These are phyloP conservation scores for Mesochorus sp. DNA, from an alignment of 2,888 invertebrate genomes.

Conservation along the genomic window DNA sequence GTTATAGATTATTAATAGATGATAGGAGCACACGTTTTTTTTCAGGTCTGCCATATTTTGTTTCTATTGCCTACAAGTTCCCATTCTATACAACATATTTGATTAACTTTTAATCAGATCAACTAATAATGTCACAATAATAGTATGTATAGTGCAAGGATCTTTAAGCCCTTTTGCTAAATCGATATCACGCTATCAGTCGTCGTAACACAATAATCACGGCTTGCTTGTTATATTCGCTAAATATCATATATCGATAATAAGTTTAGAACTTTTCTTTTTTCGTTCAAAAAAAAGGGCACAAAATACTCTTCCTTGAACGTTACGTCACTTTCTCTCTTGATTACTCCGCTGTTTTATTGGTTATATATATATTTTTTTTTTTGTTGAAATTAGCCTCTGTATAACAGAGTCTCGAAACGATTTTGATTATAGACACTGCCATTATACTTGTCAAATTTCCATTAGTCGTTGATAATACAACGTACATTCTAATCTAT, in stretches of 20 bases:
- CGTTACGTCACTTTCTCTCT: conserved; percentile 46
- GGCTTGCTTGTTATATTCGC: conserved; percentile 45
- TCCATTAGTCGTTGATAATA: conserved; percentile 14
- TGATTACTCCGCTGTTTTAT: conserved; percentile 45
- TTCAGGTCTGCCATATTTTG: neutral
- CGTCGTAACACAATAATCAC: conserved; percentile 52
- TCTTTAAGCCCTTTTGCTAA: conserved; percentile 38
- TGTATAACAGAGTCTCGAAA: conserved; percentile 34
- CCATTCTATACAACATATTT: conserved; percentile 50
- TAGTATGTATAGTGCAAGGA: conserved; percentile 31
- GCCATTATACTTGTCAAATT: conserved; percentile 38
- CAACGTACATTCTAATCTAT: conserved; percentile 51
- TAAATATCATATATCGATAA: conserved; percentile 47
- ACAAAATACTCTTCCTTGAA: conserved; percentile 38
- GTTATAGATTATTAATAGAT: conserved; percentile 39
- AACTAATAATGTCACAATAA: conserved; percentile 40
- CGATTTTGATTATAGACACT: conserved; percentile 43
- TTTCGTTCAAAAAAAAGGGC: conserved; percentile 33
- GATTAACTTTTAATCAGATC: conserved; percentile 37
- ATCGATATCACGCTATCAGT: conserved; percentile 58
- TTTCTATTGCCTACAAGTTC: conserved; percentile 22
- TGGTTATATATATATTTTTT: conserved; percentile 18
- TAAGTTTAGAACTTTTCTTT: conserved; percentile 25
- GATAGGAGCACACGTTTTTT: conserved; percentile 19
- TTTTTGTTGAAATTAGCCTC: conserved; percentile 41